Evolutionary conservation across 1,140 invertebrate genomes (phyloP), one percentile per base, ranked within the genome.

Genomic region (Drosophila arawakana): DNA sequence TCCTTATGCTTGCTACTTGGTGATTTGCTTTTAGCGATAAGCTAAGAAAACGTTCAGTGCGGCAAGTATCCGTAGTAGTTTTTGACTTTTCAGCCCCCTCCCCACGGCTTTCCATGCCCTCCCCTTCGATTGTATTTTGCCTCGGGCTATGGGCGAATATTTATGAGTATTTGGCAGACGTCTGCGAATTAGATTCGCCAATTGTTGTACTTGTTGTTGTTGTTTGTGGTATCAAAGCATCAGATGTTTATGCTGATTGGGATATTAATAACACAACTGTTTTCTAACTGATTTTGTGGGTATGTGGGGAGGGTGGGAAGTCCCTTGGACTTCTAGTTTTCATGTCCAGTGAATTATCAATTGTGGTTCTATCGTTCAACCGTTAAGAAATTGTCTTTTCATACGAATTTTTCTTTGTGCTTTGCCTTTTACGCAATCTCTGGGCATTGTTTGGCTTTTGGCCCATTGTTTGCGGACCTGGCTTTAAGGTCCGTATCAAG

Each of bases 181-280:
- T 78, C 74, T 78, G 71, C 62, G 78, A 77, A 80, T 88, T 82
- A 69, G 73, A 69, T 49, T 44, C 49, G 6, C 25, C 39, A 54
- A 60, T 82, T 79, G 73, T 44, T 68, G 50, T 50, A 49, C 18
- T 46, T 37, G 43, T 73, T 50, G 21, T 62, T 37, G 46, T 15
- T 57, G 41, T 58, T 43, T 57, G 30, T 21, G 55, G 62, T 82
- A 83, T 89, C 77, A 71, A 67, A 71, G 65, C 77, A 89, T 84
- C 80, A 84, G 74, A 78, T 84, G 77, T 79, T 80, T 79, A 86
- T 88, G 72, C 76, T 86, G 82, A 86, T 86, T 88, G 83, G 81
- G 46, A 60, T 76, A 76, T 85, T 80, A 84, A 81, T 85, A 85
- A 81, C 63, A 72, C 61, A 65, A 62, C 66, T 73, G 50, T 37